Evolutionary conservation across 2,888 invertebrate genomes (phyloP).

Genomic region (Pyrrhosoma nymphula): DNA sequence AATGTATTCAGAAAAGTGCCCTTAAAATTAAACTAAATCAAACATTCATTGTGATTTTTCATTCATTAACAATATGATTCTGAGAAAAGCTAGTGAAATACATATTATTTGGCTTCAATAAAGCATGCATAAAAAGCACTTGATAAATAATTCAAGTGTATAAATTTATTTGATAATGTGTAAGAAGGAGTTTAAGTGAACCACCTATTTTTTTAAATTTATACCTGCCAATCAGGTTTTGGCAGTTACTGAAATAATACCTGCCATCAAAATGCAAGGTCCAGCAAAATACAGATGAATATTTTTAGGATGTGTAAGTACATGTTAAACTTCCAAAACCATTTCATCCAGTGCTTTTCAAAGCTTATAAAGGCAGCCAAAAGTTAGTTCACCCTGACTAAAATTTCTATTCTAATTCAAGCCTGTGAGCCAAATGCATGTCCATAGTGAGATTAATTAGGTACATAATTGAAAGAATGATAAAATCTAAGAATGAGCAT

Average conservation of each 20-base stretch:
- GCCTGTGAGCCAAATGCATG: background rate
- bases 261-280: no score
- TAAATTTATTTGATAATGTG: background rate
- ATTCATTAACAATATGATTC: background rate
- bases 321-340: no score
- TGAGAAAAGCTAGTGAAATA: background rate
- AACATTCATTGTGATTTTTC: constrained; percentile 8
- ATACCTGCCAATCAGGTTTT: no score
- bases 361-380: background rate
- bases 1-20: background rate
- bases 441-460: background rate
- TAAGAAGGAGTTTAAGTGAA: background rate
- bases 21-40: background rate
- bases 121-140: background rate
- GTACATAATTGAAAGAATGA: background rate
- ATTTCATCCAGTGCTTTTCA: background rate
- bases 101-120: background rate
- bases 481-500: background rate
- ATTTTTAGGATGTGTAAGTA: no score
- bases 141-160: background rate
- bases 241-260: no score
- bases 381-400: background rate
- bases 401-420: background rate
- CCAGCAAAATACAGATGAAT: no score
- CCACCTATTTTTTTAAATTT: no score